Evolutionary conservation across 2,113 vertebrate species (phyloP).

Genomic region (Rhizomys pruinosus): DNA sequence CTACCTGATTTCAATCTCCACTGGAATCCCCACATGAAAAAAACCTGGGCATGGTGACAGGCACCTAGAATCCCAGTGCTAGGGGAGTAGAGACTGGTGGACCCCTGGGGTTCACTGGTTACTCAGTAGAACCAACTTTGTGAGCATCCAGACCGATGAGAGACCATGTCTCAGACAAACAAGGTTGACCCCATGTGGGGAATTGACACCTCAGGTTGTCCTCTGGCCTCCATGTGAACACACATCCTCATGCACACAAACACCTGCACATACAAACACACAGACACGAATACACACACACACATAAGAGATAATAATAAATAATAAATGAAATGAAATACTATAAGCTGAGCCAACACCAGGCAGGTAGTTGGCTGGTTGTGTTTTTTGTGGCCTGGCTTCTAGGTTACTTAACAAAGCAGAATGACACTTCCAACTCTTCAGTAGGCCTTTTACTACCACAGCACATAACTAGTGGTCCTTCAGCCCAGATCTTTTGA

Average conservation of each 20-base stretch:
- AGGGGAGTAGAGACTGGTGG: background rate
- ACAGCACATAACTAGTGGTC: conserved; percentile 33
- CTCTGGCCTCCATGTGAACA: background rate
- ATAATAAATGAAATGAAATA: background rate
- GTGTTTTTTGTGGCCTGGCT: background rate
- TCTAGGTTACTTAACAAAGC: background rate
- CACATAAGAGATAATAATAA: background rate
- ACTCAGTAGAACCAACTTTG: background rate
- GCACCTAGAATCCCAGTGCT: background rate
- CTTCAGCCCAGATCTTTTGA: conserved; percentile 69
- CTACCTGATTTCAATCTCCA: background rate
- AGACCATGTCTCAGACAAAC: background rate
- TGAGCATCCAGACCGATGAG: background rate
- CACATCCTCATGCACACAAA: background rate
- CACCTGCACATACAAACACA: background rate
- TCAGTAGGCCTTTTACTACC: conserved; percentile 23
- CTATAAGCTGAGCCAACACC: background rate
- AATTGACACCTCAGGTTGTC: background rate
- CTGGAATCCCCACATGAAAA: too few species aligned
- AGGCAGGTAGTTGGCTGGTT: background rate
- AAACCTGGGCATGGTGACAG: background rate
- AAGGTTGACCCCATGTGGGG: background rate
- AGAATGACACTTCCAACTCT: conserved; percentile 6
- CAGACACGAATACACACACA: too few species aligned
- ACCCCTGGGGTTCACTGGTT: background rate